phyloP scores from a whole-genome alignment of 1,140 invertebrate species.

The Lysiphlebus fabarum region DNA sequence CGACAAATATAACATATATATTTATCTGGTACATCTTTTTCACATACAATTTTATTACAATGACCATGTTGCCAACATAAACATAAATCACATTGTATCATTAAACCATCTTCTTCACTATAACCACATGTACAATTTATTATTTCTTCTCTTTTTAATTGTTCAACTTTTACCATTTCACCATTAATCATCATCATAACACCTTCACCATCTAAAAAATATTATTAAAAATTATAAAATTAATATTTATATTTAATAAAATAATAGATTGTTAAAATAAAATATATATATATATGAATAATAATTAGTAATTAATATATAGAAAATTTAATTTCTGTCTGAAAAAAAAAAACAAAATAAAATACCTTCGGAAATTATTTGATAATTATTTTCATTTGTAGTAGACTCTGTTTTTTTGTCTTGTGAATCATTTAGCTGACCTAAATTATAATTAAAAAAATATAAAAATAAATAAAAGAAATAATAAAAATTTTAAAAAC shows the following conservation, averaged over 20 bases:
- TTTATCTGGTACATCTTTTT: slow-evolving; percentile 81
- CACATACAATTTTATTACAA: slow-evolving; percentile 79
- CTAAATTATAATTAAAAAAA: background rate
- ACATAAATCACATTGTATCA: slow-evolving; percentile 93
- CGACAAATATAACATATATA: slow-evolving; percentile 86
- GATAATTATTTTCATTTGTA: no score
- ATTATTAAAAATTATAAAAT: slow-evolving; percentile 12
- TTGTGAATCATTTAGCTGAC: no score
- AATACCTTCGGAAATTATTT: no score
- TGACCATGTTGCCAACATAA: slow-evolving; percentile 91
- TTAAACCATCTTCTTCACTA: slow-evolving; percentile 87
- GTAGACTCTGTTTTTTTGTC: no score
- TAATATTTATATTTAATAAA: slow-evolving; percentile 1
- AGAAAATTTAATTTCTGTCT: no score
- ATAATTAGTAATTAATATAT: no score
- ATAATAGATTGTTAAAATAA: background rate
- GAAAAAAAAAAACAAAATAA: no score
- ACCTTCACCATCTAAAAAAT: slow-evolving; percentile 39
- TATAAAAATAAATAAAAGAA: background rate
- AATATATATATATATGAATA: no score
- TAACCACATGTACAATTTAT: slow-evolving; percentile 82
- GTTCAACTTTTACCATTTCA: slow-evolving; percentile 50
- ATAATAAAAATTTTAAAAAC: slow-evolving; percentile 15
- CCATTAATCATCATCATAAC: slow-evolving; percentile 52
- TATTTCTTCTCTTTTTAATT: slow-evolving; percentile 65